Conservation (phyloP, 2,113 vertebrate genomes). For the Scolopax mira region DNA sequence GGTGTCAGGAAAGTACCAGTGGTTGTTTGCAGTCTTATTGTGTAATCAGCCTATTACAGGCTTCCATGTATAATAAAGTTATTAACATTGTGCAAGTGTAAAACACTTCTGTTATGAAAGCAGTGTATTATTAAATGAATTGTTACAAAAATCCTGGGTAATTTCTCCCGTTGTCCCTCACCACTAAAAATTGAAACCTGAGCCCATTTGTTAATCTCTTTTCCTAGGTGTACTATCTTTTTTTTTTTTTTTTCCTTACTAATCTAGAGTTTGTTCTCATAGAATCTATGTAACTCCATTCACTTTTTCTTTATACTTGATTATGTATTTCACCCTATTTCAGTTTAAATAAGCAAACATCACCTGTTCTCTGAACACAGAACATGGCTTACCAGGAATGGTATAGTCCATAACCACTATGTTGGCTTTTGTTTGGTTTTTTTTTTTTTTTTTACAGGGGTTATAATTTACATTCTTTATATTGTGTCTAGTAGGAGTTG, state of each 20-base stretch:
- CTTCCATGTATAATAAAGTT: conserved; percentile 82
- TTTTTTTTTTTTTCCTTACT: conserved; percentile 29
- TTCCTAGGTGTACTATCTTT: conserved; percentile 48
- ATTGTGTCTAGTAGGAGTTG: conserved; percentile 80
- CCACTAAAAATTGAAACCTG: conserved; percentile 52
- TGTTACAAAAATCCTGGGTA: conserved; percentile 76
- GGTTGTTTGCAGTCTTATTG: conserved; percentile 82
- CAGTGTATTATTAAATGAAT: conserved; percentile 77
- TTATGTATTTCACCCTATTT: conserved; percentile 65
- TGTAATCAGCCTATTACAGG: conserved; percentile 80
- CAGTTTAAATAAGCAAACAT: conserved; percentile 57
- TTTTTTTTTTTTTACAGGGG: conserved; percentile 73
- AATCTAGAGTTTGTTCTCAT: conserved; percentile 62
- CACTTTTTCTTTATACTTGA: conserved; percentile 63
- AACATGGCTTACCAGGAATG: conserved; percentile 53
- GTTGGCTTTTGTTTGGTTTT: conserved; percentile 67
- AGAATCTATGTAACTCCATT: conserved; percentile 68
- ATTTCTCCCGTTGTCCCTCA: conserved; percentile 67
- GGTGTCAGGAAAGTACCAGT: conserved; percentile 78
- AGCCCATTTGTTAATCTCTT: conserved; percentile 53
- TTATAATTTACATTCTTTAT: conserved; percentile 79
- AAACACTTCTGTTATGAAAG: conserved; percentile 82
- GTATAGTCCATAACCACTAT: conserved; percentile 69
- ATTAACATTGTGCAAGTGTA: conserved; percentile 84
- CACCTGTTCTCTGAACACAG: conserved; percentile 28